Conservation (phyloP, 1,140 invertebrate species). For the Brachystomella parvula region DNA sequence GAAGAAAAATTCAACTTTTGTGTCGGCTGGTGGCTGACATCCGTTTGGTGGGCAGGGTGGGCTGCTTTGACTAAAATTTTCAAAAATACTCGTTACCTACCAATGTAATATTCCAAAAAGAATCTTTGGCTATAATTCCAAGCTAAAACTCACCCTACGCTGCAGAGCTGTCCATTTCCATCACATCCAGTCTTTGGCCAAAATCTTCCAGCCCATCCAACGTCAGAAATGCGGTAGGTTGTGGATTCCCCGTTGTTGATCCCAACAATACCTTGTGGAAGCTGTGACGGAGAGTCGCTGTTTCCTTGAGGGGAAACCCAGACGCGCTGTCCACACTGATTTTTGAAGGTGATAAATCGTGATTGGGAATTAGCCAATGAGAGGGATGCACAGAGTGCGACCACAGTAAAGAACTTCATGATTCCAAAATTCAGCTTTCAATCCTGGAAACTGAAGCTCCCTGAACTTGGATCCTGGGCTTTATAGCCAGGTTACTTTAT, state of each 20-base stretch:
- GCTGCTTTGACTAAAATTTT: no score
- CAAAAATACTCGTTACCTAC: background rate
- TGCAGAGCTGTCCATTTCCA: slow-evolving; percentile 30
- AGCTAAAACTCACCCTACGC: slow-evolving; percentile 27
- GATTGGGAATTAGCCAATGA: no score
- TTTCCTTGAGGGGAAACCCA: background rate
- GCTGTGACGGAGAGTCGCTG: background rate
- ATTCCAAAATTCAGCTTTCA: no score
- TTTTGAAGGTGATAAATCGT: no score
- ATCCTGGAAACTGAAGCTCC: no score
- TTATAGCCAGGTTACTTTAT: no score
- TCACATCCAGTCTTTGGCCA: slow-evolving; percentile 36
- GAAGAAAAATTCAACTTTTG: no score
- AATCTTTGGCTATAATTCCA: slow-evolving; percentile 24
- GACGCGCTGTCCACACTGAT: background rate
- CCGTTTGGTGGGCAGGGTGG: no score
- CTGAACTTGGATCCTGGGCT: no score
- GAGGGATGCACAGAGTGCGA: no score
- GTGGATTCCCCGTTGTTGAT: slow-evolving; percentile 8
- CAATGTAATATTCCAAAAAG: slow-evolving; percentile 33
- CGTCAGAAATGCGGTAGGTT: slow-evolving; percentile 27
- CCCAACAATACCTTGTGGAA: background rate
- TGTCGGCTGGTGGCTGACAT: background rate
- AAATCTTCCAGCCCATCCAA: slow-evolving; percentile 35
- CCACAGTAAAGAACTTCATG: no score